Percentiles rank a stretch among this genome's conserved stretches.
Conservation (phyloP, 2,888 invertebrate genomes). For the Stenotaenia linearis region DNA sequence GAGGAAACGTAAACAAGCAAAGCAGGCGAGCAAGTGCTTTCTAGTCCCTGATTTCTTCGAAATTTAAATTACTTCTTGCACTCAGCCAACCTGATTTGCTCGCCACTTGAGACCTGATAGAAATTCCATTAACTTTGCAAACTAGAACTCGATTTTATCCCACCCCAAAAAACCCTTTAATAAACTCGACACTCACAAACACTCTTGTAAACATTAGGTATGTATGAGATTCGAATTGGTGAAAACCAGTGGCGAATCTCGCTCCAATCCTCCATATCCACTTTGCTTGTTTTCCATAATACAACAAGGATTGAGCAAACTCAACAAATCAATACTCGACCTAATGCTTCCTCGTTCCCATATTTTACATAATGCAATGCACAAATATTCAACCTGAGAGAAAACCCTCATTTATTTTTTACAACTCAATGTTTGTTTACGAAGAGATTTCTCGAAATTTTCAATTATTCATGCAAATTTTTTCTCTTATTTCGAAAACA, state of each 20-base stretch:
- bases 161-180: neutral
- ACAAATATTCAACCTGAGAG: neutral
- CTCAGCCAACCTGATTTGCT: neutral
- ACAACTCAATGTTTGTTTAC: neutral
- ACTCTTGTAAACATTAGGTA: neutral
- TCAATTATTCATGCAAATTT: too few relatives aligned
- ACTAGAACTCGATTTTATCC: neutral
- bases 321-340: neutral
- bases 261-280: neutral
- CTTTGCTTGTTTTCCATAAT: slow-evolving; percentile 14
- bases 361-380: neutral
- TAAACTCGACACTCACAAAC: neutral
- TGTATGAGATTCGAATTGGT: neutral
- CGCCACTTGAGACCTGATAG: neutral
- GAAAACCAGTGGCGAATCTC: neutral
- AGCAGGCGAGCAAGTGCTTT: too few relatives aligned
- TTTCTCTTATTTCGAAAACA: too few relatives aligned
- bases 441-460: too few relatives aligned
- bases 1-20: neutral
- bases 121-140: neutral
- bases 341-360: neutral
- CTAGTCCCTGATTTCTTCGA: neutral
- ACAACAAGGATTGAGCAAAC: slow-evolving; percentile 7
- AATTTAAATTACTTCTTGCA: neutral
- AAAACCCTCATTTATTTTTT: neutral